Conservation (phyloP, 1,140 invertebrate species). For the Drosophila obscura region DNA sequence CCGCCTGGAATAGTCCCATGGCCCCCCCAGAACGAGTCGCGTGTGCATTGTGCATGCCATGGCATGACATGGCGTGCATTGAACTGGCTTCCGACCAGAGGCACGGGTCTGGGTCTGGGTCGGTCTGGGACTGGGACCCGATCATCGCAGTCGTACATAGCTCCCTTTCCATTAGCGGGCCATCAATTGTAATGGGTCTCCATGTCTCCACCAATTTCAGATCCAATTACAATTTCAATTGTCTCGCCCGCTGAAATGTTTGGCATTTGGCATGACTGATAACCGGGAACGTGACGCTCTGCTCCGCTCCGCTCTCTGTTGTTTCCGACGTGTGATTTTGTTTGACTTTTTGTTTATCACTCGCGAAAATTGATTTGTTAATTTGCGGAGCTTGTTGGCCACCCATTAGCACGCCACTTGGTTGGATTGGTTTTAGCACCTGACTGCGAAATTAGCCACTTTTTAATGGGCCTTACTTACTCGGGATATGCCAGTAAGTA, state of each 20-base stretch:
- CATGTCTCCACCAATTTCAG: conserved; percentile 1
- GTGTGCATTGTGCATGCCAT: conserved; percentile 34
- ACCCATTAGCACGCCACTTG: conserved; percentile 64
- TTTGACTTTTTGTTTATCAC: conserved; percentile 59
- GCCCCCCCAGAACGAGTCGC: conserved; percentile 22
- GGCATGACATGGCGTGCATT: conserved; percentile 55
- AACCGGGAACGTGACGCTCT: neutral
- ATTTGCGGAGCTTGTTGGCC: conserved; percentile 62
- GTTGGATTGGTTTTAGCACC: conserved; percentile 54
- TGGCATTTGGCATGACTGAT: conserved; percentile 4
- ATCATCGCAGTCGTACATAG: conserved; percentile 27
- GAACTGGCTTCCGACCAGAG: conserved; percentile 55
- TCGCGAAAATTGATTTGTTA: conserved; percentile 68
- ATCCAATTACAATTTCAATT: conserved; percentile 24
- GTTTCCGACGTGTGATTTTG: conserved; percentile 23
- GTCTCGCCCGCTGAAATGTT: conserved; percentile 11
- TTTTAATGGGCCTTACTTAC: conserved; percentile 26
- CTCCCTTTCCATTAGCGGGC: conserved; percentile 24
- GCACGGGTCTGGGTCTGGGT: too few species aligned
- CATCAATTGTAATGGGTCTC: conserved; percentile 41
- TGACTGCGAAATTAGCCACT: conserved; percentile 39
- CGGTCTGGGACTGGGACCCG: conserved; percentile 24
- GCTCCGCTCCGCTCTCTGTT: conserved; percentile 14
- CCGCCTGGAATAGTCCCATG: neutral
- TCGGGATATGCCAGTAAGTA: conserved; percentile 1